phyloP scores from a whole-genome alignment of 2,113 vertebrate genomes.

The Motacilla tschutschensis region DNA sequence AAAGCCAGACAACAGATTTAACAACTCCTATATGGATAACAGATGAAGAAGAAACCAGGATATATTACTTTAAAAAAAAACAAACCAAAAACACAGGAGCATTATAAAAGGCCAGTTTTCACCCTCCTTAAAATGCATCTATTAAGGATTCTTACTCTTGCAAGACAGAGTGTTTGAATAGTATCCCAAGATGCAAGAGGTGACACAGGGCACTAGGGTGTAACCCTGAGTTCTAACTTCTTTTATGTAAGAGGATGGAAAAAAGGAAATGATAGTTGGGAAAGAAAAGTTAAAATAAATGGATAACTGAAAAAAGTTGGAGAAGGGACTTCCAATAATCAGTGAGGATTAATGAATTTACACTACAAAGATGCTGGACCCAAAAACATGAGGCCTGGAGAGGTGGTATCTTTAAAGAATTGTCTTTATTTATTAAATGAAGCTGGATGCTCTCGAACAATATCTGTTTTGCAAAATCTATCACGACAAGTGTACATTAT shows the following conservation, averaged over 20 bases:
- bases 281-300: background rate
- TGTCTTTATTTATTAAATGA: conserved; percentile 14
- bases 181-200: background rate
- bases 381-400: background rate
- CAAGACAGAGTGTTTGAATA: accelerated
- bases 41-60: background rate
- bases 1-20: background rate
- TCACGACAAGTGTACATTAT: background rate
- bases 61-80: background rate
- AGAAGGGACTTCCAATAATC: background rate
- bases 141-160: background rate
- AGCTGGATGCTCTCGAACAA: background rate
- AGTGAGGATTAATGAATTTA: background rate
- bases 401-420: background rate
- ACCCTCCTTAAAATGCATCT: background rate
- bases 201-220: background rate
- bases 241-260: background rate
- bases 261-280: background rate
- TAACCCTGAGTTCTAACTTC: background rate
- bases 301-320: background rate
- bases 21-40: background rate
- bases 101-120: background rate
- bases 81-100: background rate
- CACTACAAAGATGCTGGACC: background rate
- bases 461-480: background rate